Conservation (phyloP, 2,113 vertebrate species). For the Uropsilus gracilis region DNA sequence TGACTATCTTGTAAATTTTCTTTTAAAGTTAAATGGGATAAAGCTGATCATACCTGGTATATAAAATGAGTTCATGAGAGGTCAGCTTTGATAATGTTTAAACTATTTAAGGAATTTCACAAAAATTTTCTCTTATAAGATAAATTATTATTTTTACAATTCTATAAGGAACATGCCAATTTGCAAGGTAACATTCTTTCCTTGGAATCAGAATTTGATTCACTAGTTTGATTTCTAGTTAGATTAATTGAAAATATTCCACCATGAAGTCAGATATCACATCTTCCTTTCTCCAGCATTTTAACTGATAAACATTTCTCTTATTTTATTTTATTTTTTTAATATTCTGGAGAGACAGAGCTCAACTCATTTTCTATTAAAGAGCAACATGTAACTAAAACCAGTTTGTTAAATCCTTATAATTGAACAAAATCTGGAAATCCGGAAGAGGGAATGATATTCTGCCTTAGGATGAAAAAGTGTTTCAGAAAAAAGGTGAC, state of each 20-base stretch:
- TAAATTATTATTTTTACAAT: neutral
- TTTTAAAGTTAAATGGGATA: neutral
- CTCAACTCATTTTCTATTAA: neutral
- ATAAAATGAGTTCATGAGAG: neutral
- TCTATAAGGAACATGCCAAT: neutral
- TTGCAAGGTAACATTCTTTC: neutral
- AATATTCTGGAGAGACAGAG: neutral
- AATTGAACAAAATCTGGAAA: neutral
- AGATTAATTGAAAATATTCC: neutral
- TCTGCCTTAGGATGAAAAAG: neutral
- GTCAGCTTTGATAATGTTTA: neutral
- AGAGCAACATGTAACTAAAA: constrained; percentile 14
- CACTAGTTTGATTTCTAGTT: neutral
- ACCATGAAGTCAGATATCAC: neutral
- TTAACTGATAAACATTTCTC: neutral
- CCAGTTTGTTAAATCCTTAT: neutral
- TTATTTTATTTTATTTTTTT: neutral
- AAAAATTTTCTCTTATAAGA: neutral
- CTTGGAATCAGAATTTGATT: constrained; percentile 2
- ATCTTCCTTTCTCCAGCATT: neutral
- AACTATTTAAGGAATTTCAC: neutral
- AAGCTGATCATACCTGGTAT: neutral
- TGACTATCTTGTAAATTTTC: neutral
- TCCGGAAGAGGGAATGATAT: neutral
- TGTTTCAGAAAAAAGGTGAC: neutral